These are phyloP conservation scores for Corythaeola cristata DNA, from an alignment of 2,113 vertebrate genomes.

Conservation along the genomic window DNA sequence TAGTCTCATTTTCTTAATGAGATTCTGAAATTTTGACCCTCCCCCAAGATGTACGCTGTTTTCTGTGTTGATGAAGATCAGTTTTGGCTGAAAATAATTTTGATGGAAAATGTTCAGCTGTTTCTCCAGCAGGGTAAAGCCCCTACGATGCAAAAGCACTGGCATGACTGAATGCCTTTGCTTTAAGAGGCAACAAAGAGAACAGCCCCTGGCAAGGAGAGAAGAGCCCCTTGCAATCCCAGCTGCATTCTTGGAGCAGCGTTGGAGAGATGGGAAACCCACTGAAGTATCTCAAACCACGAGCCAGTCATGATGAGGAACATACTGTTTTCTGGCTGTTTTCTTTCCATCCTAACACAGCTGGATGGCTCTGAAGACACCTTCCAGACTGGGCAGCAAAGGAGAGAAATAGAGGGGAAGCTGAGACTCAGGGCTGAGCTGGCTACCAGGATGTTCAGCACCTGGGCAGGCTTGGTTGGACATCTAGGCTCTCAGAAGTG, in stretches of 20 bases:
- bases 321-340: not conserved
- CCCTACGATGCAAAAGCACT: not conserved
- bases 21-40: not conserved
- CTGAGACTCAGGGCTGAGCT: not conserved
- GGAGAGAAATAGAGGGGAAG: not conserved
- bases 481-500: not conserved
- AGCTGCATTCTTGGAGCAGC: not conserved
- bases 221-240: not conserved
- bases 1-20: not conserved
- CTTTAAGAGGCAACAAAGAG: not conserved
- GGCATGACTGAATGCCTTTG: not conserved
- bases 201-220: not conserved
- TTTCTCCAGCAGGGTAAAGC: not conserved
- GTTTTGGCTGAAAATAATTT: conserved; percentile 20
- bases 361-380: not conserved
- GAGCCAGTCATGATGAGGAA: not conserved
- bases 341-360: not conserved
- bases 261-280: not conserved
- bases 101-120: conserved; percentile 9
- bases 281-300: not conserved
- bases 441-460: fast-evolving
- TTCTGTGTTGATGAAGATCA: conserved; percentile 1
- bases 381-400: not conserved
- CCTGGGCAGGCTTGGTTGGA: not conserved
- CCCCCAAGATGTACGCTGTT: not conserved